Evolutionary conservation across 1,140 invertebrate genomes (phyloP).

Genomic region (Colletes latitarsis): DNA sequence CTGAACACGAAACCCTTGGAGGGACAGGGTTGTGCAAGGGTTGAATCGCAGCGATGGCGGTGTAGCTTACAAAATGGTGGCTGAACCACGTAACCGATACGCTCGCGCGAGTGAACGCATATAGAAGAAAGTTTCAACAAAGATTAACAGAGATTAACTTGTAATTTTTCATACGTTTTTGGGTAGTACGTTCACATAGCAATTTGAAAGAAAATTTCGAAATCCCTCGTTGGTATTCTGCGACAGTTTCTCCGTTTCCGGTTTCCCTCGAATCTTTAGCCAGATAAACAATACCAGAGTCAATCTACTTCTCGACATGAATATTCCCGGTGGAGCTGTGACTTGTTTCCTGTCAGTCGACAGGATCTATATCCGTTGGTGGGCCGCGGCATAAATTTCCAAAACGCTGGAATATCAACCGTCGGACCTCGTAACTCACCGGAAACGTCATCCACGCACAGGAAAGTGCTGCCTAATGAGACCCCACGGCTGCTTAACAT

Average conservation of each 20-base stretch:
- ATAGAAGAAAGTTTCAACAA: not conserved
- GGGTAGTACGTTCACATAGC: too few species aligned
- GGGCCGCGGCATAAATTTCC: slow-evolving; percentile 59
- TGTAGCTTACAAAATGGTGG: slow-evolving; percentile 71
- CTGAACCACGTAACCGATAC: not conserved
- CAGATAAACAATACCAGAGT: slow-evolving; percentile 30
- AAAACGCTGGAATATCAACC: slow-evolving; percentile 11
- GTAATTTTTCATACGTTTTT: too few species aligned
- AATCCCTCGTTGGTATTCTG: slow-evolving; percentile 52
- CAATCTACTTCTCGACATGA: slow-evolving; percentile 71
- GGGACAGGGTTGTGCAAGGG: slow-evolving; percentile 71
- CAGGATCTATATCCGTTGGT: slow-evolving; percentile 46
- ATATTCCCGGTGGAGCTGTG: slow-evolving; percentile 69
- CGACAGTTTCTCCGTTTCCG: slow-evolving; percentile 56
- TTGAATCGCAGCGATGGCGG: slow-evolving; percentile 62
- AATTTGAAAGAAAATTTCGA: not conserved
- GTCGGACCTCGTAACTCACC: slow-evolving; percentile 62
- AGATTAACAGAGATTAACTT: too few species aligned
- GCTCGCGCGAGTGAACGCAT: not conserved
- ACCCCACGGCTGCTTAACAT: slow-evolving; percentile 61
- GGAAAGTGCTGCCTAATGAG: slow-evolving; percentile 72
- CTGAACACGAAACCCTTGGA: slow-evolving; percentile 52
- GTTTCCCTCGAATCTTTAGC: slow-evolving; percentile 6
- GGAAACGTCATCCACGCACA: slow-evolving; percentile 58
- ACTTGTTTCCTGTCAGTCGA: slow-evolving; percentile 72